Evolutionary conservation across 2,888 invertebrate genomes (phyloP), one percentile per base, ranked within the genome.

Genomic region (Plutella xylostella): DNA sequence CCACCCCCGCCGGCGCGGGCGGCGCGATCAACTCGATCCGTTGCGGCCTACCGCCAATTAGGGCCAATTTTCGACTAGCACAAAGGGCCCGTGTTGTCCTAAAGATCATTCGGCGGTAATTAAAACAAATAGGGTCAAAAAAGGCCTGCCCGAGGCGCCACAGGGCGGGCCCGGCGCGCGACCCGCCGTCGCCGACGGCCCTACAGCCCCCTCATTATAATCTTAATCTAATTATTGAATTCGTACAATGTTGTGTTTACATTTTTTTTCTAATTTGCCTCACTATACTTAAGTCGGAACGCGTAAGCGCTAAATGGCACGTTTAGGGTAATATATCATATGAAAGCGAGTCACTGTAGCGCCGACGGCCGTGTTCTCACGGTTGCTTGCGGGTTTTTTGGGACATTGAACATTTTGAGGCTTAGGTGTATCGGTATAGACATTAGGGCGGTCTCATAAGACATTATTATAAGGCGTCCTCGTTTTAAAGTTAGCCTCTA

Each of bases 161-260:
- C 55, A 60, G 79, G 80, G 78, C 75, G 78, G 69, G 51, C 45
- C 53, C 42, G 61, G 60, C 65, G 55, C 63, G 65, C 73, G 74
- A 59, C 79, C 63, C 71, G 70, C 64, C 82, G 82, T 75, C 80
- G 82, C 75, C 80, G 68, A 56, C 52, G 60, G 65, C 58, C 47
- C 51, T 52, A 71, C 60, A 76, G 75, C 83, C 79, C 67, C 67
- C 74, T 72, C 68, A 82, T 83, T 82, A 79, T 75, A 67, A 75
- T 68, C 70, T 77, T 83, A 83, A 83, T 83, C 83, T 83, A 82
- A 82, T 83, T 83, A 83, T 80, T 75, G 76, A 83, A 83, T 80
- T 82, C 78, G 70, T 80, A 83, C 82, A 79, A 80, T 79, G 80
- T 83, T 78, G 61, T 83, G 80, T 82, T 83, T 83, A 82, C 82